Evolutionary conservation across 2,888 invertebrate species (phyloP), one percentile per base, ranked within the genome.

Genomic region (Cactoblastis cactorum): DNA sequence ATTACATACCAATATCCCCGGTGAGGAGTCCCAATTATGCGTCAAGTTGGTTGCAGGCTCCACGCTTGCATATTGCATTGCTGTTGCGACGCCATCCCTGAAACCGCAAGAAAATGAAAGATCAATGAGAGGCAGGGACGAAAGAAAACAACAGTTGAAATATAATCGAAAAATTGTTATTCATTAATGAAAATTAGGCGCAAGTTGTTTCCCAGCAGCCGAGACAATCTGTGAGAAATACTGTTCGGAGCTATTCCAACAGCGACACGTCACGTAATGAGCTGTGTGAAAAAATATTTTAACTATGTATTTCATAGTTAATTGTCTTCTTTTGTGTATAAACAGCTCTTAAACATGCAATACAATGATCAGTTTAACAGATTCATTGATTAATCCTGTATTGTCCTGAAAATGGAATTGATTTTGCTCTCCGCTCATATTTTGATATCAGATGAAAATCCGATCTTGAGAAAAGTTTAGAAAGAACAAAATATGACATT

Each of bases 221-320:
- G 57, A 69, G 35, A 75, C 73, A 73, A 71, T 72, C 70, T 71
- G 77, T 80, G 79, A 73, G 79, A 80, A 80, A 70, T 71, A 63
- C 59, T 61, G 62, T 61, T 65, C 62, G 62, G 61, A 62, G 63
- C 58, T 61, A 64, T 69, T 71, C 66, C 67, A 71, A 71, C 66
- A 67, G 34, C 45, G 61, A 58, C 62, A 61, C 63, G 61, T 65
- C 59, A 59, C 57, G 9, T 22, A 35, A 28, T 37, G 37, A 24
- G 14, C 65, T 68, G 63, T 70, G 67, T 65, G 67, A 68, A 72
- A 71, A 67, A 65, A 69, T 62, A 66, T 62, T 56, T 56, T 61
- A 61, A 28, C 28, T 43, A 38, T 18, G 24, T 24, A 28, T 5
- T 22, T 34, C 50, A 61, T 59, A 55, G 55, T 56, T 62, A 62